Evolutionary conservation across 2,113 vertebrate genomes (phyloP).

Genomic region (Raja brachyura): DNA sequence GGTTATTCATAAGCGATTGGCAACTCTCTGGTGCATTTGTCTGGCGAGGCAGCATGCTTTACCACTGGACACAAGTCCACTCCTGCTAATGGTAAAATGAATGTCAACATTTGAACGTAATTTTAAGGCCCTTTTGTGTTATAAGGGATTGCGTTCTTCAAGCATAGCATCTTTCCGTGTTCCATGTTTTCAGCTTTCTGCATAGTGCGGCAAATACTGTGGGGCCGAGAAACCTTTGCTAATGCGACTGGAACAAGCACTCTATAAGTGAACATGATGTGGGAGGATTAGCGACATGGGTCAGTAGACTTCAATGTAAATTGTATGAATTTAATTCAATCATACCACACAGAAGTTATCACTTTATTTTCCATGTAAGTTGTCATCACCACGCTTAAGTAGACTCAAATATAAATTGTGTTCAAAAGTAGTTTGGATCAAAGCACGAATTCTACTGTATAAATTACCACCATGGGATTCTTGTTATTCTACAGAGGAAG

Average conservation of each 20-base stretch:
- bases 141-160: neutral
- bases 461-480: neutral
- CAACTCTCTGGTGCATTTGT: neutral
- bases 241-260: neutral
- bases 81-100: neutral
- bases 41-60: neutral
- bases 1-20: neutral
- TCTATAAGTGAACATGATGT: neutral
- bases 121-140: neutral
- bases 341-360: neutral
- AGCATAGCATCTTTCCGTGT: neutral
- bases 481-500: neutral
- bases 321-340: neutral
- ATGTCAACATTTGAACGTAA: neutral
- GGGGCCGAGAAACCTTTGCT: neutral
- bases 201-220: neutral
- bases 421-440: constrained; percentile 24
- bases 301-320: neutral
- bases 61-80: neutral
- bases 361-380: neutral
- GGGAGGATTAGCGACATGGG: neutral
- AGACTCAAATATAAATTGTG: constrained; percentile 21
- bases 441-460: neutral
- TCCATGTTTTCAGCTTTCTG: neutral
- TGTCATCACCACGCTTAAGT: neutral